Conservation (phyloP, 1,140 invertebrate genomes). For the Lepidurus couesii region DNA sequence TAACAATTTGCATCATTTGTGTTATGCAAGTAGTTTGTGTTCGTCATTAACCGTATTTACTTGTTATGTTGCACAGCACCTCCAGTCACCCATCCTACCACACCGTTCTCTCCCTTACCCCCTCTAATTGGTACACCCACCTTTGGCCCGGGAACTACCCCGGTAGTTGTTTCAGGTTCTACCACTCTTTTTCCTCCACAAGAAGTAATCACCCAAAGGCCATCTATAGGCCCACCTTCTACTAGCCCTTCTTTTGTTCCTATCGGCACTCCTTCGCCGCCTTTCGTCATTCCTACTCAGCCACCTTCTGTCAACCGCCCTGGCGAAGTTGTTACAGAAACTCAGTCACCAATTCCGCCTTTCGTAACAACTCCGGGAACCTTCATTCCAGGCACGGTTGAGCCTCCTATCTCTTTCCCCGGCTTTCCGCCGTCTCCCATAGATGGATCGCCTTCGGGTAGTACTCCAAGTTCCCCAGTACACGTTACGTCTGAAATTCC, state of each 20-base stretch:
- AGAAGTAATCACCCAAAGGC: not conserved
- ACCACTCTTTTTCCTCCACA: not conserved
- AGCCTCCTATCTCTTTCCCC: not conserved
- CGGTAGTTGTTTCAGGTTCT: not conserved
- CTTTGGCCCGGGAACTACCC: constrained; percentile 15
- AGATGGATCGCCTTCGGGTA: not conserved
- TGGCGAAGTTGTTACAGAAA: not conserved
- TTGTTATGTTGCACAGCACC: constrained; percentile 11
- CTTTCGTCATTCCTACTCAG: not conserved
- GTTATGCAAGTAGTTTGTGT: constrained; percentile 2
- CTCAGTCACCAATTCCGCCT: constrained; percentile 1
- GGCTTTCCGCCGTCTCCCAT: not conserved
- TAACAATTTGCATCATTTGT: not conserved
- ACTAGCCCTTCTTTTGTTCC: not conserved
- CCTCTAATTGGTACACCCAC: not conserved
- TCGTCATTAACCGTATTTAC: constrained; percentile 5
- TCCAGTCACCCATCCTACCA: not conserved
- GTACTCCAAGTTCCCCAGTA: constrained; percentile 10
- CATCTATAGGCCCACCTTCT: constrained; percentile 24
- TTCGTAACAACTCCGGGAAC: not conserved
- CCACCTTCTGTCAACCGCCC: not conserved
- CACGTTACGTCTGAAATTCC: not conserved
- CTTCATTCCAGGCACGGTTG: not conserved
- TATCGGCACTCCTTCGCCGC: not conserved
- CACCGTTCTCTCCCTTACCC: constrained; percentile 18